Conservation (phyloP, 2,113 vertebrate genomes). For the Chitala chitala region DNA sequence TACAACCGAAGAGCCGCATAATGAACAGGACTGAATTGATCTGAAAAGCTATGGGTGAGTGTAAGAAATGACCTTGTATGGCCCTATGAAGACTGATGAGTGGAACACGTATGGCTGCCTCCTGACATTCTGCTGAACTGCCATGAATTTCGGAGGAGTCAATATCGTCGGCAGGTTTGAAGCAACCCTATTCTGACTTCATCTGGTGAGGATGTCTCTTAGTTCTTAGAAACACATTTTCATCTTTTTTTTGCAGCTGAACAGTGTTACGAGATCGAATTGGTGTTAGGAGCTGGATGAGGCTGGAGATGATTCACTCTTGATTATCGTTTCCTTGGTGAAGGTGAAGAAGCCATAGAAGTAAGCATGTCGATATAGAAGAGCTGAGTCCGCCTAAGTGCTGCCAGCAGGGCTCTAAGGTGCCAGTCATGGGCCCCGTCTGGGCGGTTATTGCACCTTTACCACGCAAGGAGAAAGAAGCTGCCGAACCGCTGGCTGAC, state of each 20-base stretch:
- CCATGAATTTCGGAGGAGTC: conserved; percentile 20
- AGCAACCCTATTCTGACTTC: conserved; percentile 12
- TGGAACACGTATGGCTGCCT: conserved; percentile 40
- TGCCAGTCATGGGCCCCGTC: no score
- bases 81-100: conserved; percentile 40
- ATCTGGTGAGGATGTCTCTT: neutral
- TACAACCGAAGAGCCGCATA: conserved; percentile 37
- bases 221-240: neutral
- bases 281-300: conserved; percentile 11
- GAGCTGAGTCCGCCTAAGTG: no score
- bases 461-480: no score
- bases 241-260: neutral
- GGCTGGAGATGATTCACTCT: neutral
- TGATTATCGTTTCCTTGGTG: no score
- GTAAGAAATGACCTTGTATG: conserved; percentile 29
- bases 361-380: neutral
- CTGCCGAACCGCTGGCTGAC: no score
- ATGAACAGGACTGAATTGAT: conserved; percentile 34
- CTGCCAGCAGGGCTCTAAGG: no score
- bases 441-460: no score
- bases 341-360: neutral
- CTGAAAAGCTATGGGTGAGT: conserved; percentile 27
- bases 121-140: conserved; percentile 33
- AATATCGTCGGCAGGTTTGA: conserved; percentile 21
- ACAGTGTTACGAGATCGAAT: neutral